Conservation (phyloP, 2,888 invertebrate genomes). For the Drosophila koepferae region DNA sequence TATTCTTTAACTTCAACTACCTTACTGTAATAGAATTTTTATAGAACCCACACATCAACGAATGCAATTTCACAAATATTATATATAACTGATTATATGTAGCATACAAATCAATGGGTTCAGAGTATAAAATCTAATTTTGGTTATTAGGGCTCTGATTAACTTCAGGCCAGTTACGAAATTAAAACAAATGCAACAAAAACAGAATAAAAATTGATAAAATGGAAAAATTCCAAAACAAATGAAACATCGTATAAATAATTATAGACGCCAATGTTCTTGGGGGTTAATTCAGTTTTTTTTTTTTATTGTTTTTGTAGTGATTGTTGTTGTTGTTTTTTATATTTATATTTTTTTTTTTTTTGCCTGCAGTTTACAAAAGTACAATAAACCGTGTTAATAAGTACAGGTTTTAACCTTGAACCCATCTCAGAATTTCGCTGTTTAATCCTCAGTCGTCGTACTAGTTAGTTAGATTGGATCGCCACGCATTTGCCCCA, state of each 20-base stretch:
- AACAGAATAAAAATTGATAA: constrained; percentile 1
- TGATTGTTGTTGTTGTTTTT: constrained; percentile 27
- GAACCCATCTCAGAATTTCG: constrained; percentile 65
- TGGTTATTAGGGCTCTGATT: constrained; percentile 12
- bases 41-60: background rate
- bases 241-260: constrained; percentile 85
- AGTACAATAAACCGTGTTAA: constrained; percentile 82
- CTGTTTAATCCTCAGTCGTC: constrained; percentile 32
- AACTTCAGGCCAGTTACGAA: constrained; percentile 8
- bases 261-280: constrained; percentile 72
- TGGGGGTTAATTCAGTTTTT: constrained; percentile 40
- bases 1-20: background rate
- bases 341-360: constrained; percentile 6
- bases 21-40: background rate
- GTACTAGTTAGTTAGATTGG: constrained; percentile 32
- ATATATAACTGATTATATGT: background rate
- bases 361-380: constrained; percentile 52
- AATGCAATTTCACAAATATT: background rate
- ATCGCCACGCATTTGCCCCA: constrained; percentile 55
- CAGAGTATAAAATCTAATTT: background rate
- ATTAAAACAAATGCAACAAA: background rate
- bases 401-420: constrained; percentile 81
- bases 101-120: background rate
- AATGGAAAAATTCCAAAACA: constrained; percentile 84
- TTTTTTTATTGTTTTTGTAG: constrained; percentile 27